Conservation (phyloP, 2,888 invertebrate species). For the Lithodes maja region DNA sequence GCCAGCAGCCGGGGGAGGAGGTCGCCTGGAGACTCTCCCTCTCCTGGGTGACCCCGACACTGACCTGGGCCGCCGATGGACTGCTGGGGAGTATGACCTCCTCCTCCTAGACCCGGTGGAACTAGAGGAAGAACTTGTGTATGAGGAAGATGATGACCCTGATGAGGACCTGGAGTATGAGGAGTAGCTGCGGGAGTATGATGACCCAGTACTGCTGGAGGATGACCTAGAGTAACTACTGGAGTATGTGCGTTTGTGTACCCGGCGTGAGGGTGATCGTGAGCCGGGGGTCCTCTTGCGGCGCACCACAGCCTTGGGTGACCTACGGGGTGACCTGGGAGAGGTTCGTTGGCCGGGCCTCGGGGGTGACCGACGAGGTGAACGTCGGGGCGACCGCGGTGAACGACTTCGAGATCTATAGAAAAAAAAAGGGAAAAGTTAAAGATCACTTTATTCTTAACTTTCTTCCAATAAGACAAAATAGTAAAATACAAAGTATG, state of each 20-base stretch:
- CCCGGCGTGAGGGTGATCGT: constrained; percentile 46
- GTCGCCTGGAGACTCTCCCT: constrained; percentile 37
- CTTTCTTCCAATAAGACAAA: too few relatives aligned
- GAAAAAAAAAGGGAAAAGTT: not conserved
- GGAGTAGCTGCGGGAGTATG: constrained; percentile 67
- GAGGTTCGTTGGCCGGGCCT: constrained; percentile 33
- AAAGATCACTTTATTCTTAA: too few relatives aligned
- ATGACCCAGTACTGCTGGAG: constrained; percentile 59
- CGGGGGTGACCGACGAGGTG: constrained; percentile 51
- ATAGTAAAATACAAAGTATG: too few relatives aligned
- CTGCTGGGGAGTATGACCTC: constrained; percentile 58
- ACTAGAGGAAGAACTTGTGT: constrained; percentile 63
- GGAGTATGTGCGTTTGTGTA: constrained; percentile 53
- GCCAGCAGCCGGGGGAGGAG: constrained; percentile 38
- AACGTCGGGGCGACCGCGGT: constrained; percentile 46
- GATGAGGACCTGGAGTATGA: constrained; percentile 68
- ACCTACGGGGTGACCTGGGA: constrained; percentile 44
- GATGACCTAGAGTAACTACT: constrained; percentile 60
- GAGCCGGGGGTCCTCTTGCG: constrained; percentile 29
- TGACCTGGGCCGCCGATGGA: constrained; percentile 44
- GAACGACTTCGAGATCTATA: constrained; percentile 51
- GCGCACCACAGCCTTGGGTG: constrained; percentile 44
- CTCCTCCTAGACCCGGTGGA: constrained; percentile 51
- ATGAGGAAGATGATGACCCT: constrained; percentile 64
- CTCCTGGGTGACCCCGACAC: constrained; percentile 52